Evolutionary conservation across 2,797 vertebrate species (phyloP), one percentile per base, ranked within the genome.

Genomic region (Enteromius afrohamiltoni): DNA sequence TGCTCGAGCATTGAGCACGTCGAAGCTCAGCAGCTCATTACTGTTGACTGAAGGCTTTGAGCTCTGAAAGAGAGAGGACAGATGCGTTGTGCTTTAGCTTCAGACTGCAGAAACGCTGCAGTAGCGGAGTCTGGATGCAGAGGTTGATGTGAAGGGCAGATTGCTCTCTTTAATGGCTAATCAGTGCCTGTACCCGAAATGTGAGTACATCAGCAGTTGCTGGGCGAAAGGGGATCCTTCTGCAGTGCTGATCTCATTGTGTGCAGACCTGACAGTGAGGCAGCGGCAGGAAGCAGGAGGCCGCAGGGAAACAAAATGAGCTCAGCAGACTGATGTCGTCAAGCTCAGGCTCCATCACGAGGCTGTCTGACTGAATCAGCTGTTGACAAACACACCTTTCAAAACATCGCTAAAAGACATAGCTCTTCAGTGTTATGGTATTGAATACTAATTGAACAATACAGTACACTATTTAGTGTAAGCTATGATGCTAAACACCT

Each of bases 91-190:
- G 85, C 47, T 89, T 91, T 83, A 87, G 90, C 90, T 88, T 79
- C 87, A 51, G 75, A 88, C 87, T 84, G 86, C 91, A 91, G 86
- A 90, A 92, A 80, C 82, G 82, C 89, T 91, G 90, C 91, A 88
- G 87, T 85, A 85, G 86, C 47, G 47, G 14, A 55, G 80, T 21
- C 23, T 60, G 64, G 87, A 91, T 77, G 79, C 73, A 83, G 79
- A 82, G 77, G 83, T 67, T 67, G 51, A 76, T 47, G 84, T 83
- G 83, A 87, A 78, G 85, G 79, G 87, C 76, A 87, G 85, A 88
- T 69, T 70, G 16, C 73, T 87, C 90, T 88, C 89, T 88, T 86
- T 90, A 89, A 82, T 86, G 82, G 87, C 83, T 88, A 87, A 90
- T 88, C 91, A 86, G 87, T 31, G 74, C 85, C 65, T 82, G 58